Evolutionary conservation across 2,888 invertebrate genomes (phyloP).

Genomic region (Dyspetes luteomarginatus): DNA sequence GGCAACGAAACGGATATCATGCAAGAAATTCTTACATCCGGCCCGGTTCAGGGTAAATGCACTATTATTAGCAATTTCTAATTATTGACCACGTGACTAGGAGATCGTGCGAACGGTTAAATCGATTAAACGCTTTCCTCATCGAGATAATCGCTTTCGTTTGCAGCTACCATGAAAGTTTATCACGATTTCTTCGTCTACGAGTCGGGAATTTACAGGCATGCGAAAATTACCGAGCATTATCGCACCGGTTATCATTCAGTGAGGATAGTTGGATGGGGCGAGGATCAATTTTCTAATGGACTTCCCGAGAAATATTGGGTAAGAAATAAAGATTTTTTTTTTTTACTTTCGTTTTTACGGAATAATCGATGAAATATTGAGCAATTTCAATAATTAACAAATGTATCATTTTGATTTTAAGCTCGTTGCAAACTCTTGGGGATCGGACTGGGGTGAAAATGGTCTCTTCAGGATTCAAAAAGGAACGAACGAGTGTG

Average conservation of each 20-base stretch:
- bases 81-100: not conserved
- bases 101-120: not conserved
- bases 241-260: conserved; percentile 91
- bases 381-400: not conserved
- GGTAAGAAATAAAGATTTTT: conserved; percentile 85
- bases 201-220: conserved; percentile 92
- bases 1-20: conserved; percentile 93
- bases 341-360: not conserved
- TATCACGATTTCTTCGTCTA: conserved; percentile 97
- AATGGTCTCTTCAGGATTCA: conserved; percentile 94
- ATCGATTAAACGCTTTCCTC: conserved; percentile 10
- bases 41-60: conserved; percentile 94
- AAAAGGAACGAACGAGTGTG: conserved; percentile 93
- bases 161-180: conserved; percentile 93
- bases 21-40: conserved; percentile 95
- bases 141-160: conserved; percentile 24
- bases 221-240: conserved; percentile 84
- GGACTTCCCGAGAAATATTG: conserved; percentile 90
- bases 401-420: conserved; percentile 68
- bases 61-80: conserved; percentile 44
- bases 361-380: not conserved
- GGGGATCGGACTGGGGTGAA: conserved; percentile 97
- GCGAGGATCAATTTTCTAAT: conserved; percentile 87
- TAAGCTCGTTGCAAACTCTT: conserved; percentile 96
- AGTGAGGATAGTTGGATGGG: conserved; percentile 96